A percentile compares a stretch with the other conserved stretches of the same genome.
Conservation (phyloP, 92 coral and sea anemone genomes). For the Epizoanthus illoricatus region DNA sequence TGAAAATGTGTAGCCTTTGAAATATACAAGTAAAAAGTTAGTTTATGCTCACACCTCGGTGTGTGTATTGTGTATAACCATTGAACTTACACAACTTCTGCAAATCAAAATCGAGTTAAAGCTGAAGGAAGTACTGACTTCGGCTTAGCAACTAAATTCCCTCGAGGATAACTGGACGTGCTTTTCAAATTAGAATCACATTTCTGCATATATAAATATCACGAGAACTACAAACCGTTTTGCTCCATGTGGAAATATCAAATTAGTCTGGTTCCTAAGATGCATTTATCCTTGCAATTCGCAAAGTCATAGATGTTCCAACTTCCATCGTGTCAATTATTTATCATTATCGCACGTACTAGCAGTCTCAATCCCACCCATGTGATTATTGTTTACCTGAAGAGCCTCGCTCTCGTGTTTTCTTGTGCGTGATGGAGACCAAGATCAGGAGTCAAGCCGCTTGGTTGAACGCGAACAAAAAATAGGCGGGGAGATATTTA, state of each 20-base stretch:
- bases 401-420: constrained; percentile 24
- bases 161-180: constrained; percentile 27
- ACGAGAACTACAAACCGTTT: constrained; percentile 70
- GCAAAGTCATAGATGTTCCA: constrained; percentile 34
- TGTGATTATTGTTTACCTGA: constrained; percentile 62
- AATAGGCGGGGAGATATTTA: not conserved
- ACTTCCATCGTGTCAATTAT: constrained; percentile 79
- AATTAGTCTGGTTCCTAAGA: constrained; percentile 65
- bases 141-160: constrained; percentile 37
- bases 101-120: constrained; percentile 25
- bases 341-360: constrained; percentile 64
- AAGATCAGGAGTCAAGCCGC: not conserved
- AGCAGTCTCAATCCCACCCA: constrained; percentile 32
- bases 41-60: constrained; percentile 34
- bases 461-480: not conserved
- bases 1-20: constrained; percentile 69
- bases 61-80: constrained; percentile 18
- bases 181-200: constrained; percentile 34
- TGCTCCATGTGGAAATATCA: constrained; percentile 68
- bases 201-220: constrained; percentile 14
- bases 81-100: constrained; percentile 21
- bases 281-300: constrained; percentile 58
- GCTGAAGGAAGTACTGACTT: constrained; percentile 47
- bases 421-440: constrained; percentile 30
- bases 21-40: constrained; percentile 54